These are phyloP conservation scores for Mamestra configurata DNA, from an alignment of 1,140 invertebrate genomes.

Conservation along the genomic window DNA sequence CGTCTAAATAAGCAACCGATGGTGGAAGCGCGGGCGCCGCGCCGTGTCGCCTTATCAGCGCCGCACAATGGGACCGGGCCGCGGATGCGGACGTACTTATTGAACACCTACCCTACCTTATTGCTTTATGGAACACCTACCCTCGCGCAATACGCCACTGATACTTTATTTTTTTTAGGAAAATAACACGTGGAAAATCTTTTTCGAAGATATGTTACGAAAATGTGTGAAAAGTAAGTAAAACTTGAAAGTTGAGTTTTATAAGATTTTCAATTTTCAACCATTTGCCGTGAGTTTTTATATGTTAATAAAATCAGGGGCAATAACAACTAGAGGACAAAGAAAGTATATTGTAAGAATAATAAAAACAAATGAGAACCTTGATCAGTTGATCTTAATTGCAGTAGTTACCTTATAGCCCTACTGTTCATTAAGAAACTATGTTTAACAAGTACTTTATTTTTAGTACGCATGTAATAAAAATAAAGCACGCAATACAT, in stretches of 20 bases:
- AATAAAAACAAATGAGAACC: not conserved
- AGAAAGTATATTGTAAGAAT: not conserved
- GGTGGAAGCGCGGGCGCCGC: not conserved
- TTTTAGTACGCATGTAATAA: not conserved
- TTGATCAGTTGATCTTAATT: slow-evolving; percentile 4
- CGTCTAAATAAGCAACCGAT: slow-evolving; percentile 33
- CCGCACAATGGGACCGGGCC: slow-evolving; percentile 30
- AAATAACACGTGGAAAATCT: not conserved
- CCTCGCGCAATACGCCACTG: slow-evolving; percentile 14
- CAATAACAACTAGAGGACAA: not conserved
- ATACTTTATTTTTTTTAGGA: slow-evolving; percentile 1
- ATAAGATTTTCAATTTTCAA: no score
- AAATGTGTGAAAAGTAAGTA: no score
- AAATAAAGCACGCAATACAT: not conserved
- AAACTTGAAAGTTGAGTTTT: no score
- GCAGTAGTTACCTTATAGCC: not conserved
- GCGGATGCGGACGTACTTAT: slow-evolving; percentile 49
- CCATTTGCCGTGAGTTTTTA: no score
- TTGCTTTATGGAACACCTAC: slow-evolving; percentile 31
- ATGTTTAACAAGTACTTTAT: not conserved
- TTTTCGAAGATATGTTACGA: not conserved
- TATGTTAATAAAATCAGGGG: no score
- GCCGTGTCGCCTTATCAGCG: slow-evolving; percentile 3
- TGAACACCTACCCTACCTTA: slow-evolving; percentile 5
- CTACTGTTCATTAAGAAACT: slow-evolving; percentile 7